These are phyloP conservation scores for Antitype chi DNA, from an alignment of 2,888 invertebrate genomes.

Conservation along the genomic window DNA sequence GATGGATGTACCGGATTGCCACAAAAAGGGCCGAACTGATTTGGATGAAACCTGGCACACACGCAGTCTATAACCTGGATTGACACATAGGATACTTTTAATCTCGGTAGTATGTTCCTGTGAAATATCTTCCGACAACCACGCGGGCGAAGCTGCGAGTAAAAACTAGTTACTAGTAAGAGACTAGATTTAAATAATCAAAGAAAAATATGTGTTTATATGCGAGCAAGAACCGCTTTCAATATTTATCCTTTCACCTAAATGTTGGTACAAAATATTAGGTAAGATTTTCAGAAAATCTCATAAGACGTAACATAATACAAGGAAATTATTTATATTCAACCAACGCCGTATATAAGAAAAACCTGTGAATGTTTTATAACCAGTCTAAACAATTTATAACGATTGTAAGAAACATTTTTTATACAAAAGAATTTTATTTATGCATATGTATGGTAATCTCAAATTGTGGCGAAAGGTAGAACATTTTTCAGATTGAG, in stretches of 20 bases:
- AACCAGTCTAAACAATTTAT: constrained; percentile 47
- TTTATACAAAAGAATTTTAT: constrained; percentile 57
- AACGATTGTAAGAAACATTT: constrained; percentile 52
- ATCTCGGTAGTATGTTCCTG: neutral
- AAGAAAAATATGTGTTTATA: neutral
- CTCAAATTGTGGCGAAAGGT: constrained; percentile 34
- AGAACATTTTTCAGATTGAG: neutral
- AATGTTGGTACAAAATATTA: constrained; percentile 2
- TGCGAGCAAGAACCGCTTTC: neutral
- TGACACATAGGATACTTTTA: neutral
- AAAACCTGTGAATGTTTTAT: constrained; percentile 50
- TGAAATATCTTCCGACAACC: neutral
- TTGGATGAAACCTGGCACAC: neutral
- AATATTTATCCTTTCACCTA: constrained; percentile 2
- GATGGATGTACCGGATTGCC: neutral
- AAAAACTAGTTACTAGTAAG: neutral
- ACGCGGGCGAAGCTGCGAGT: neutral
- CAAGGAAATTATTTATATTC: constrained; percentile 47
- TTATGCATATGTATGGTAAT: constrained; percentile 50
- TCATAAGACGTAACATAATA: constrained; percentile 20
- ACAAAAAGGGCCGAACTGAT: neutral
- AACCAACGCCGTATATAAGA: constrained; percentile 27
- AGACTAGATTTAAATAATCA: neutral
- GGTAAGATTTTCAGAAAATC: constrained; percentile 32
- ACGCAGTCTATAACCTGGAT: neutral